Evolutionary conservation across 2,797 vertebrate genomes (phyloP).

Genomic region (Bradypus variegatus): DNA sequence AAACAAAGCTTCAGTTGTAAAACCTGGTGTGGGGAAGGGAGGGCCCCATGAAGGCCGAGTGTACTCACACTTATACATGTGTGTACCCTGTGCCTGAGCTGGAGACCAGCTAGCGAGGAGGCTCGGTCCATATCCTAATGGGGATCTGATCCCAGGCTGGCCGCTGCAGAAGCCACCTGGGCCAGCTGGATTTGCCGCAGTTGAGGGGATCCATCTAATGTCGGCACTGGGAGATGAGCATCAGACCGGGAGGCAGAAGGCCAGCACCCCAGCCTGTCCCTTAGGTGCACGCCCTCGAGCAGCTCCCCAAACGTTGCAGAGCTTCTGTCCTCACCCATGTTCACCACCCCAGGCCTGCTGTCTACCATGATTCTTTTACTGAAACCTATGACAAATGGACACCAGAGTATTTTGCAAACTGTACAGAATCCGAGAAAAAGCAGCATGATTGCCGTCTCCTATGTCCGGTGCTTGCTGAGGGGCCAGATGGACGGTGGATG

Average conservation of each 20-base stretch:
- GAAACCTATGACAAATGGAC: neutral
- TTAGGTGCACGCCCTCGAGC: neutral
- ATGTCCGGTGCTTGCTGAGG: neutral
- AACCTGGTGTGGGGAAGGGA: neutral
- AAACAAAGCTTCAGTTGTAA: neutral
- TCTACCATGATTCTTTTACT: neutral
- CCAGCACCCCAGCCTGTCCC: accelerated
- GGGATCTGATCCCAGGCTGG: neutral
- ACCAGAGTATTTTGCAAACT: neutral
- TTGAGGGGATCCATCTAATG: accelerated
- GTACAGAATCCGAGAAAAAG: neutral
- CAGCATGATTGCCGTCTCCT: neutral
- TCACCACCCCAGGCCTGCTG: neutral
- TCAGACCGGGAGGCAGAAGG: neutral
- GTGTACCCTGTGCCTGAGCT: neutral
- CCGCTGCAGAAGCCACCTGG: neutral
- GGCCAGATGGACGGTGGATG: neutral
- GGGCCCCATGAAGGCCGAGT: accelerated
- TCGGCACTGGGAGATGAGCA: accelerated
- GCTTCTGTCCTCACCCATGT: neutral
- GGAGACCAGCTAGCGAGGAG: neutral
- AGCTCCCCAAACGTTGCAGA: neutral
- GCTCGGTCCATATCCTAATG: accelerated
- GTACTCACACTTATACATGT: accelerated
- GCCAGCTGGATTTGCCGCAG: too few species aligned